Percentiles rank a stretch among this genome's conserved stretches.
phyloP scores from a whole-genome alignment of 2,113 vertebrate species.

The Oxygymnocypris stewartii region DNA sequence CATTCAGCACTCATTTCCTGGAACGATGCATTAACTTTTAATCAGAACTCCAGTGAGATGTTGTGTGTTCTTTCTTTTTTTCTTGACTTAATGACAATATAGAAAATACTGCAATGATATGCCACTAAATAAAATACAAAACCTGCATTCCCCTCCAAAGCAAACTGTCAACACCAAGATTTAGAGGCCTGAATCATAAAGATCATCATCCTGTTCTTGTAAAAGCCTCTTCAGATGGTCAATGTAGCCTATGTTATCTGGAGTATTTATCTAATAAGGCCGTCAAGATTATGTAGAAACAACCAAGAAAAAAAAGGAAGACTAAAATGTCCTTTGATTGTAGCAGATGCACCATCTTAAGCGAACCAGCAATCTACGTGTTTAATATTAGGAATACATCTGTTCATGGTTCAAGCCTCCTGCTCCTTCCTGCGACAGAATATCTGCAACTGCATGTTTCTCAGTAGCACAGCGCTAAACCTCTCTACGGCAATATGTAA shows the following conservation, averaged over 20 bases:
- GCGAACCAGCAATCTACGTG: slow-evolving; percentile 38
- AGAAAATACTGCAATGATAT: not conserved
- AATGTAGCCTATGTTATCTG: not conserved
- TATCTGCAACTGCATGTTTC: slow-evolving; percentile 43
- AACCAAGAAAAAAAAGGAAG: not conserved
- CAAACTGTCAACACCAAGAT: not conserved
- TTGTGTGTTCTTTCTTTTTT: slow-evolving; percentile 1
- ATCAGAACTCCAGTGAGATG: slow-evolving; percentile 30
- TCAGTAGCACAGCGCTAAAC: slow-evolving; percentile 61
- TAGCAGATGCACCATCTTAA: slow-evolving; percentile 49
- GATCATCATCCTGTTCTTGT: not conserved
- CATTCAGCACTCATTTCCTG: slow-evolving; percentile 32
- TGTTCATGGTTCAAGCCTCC: slow-evolving; percentile 42
- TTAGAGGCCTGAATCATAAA: not conserved
- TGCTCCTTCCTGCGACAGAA: slow-evolving; percentile 38
- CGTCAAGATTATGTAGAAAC: not conserved
- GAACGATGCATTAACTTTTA: slow-evolving; percentile 45
- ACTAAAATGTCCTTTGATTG: slow-evolving; percentile 31
- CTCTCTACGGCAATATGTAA: slow-evolving; percentile 77
- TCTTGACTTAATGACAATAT: not conserved
- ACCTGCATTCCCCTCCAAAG: not conserved
- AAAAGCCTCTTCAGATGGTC: not conserved
- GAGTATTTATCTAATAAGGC: slow-evolving; percentile 1
- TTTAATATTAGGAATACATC: slow-evolving; percentile 50
- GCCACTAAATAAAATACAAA: not conserved